Conservation (phyloP, 1,140 invertebrate genomes). For the Procambarus clarkii region DNA sequence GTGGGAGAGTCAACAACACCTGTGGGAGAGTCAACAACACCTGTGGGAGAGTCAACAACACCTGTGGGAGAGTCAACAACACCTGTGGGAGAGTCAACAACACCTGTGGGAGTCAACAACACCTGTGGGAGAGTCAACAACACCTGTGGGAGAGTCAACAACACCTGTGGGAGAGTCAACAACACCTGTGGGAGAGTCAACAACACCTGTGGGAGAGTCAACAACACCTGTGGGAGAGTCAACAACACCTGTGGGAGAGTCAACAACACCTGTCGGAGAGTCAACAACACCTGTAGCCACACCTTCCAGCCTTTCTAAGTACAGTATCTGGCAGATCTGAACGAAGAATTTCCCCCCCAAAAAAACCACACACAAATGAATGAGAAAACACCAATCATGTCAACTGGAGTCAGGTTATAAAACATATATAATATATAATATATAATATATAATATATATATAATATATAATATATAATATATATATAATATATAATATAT, state of each 20-base stretch:
- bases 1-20: slow-evolving; percentile 75
- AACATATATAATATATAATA: too few species aligned
- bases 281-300: too few species aligned
- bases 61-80: slow-evolving; percentile 75
- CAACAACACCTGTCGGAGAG: too few species aligned
- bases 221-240: slow-evolving; percentile 76
- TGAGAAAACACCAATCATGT: too few species aligned
- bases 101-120: slow-evolving; percentile 76
- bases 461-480: too few species aligned
- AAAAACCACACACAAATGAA: too few species aligned
- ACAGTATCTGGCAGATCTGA: too few species aligned
- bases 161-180: slow-evolving; percentile 75
- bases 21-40: slow-evolving; percentile 75
- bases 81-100: slow-evolving; percentile 76
- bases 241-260: slow-evolving; percentile 76
- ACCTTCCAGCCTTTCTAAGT: too few species aligned
- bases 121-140: slow-evolving; percentile 76
- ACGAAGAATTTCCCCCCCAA: too few species aligned
- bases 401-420: too few species aligned
- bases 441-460: too few species aligned
- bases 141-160: slow-evolving; percentile 75
- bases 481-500: too few species aligned
- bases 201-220: slow-evolving; percentile 76
- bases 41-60: slow-evolving; percentile 76
- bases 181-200: slow-evolving; percentile 76